Conservation (phyloP, 2,797 vertebrate genomes). For the Xyrichtys novacula region DNA sequence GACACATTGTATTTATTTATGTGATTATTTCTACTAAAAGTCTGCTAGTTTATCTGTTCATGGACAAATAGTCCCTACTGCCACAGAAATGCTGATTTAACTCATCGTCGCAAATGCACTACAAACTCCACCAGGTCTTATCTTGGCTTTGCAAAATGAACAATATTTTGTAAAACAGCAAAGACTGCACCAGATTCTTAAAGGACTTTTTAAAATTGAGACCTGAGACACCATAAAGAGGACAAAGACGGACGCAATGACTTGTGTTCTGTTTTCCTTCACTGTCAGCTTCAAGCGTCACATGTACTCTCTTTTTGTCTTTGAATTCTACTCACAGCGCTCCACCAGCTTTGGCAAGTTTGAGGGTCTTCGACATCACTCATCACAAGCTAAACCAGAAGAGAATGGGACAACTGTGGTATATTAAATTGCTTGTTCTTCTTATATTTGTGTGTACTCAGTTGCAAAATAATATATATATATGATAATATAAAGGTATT, state of each 20-base stretch:
- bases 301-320: conserved; percentile 15
- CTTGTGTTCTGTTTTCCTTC: conserved; percentile 6
- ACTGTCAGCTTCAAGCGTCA: background rate
- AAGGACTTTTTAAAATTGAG: background rate
- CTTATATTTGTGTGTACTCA: background rate
- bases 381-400: conserved; percentile 79
- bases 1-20: conserved; percentile 3
- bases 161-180: background rate
- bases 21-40: background rate
- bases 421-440: conserved; percentile 41
- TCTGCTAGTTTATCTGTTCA: background rate
- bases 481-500: background rate
- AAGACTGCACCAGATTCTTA: conserved; percentile 1
- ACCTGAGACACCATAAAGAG: conserved; percentile 7
- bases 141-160: no score
- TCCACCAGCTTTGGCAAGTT: conserved; percentile 96
- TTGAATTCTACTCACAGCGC: conserved; percentile 82
- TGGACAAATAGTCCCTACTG: background rate
- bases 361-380: conserved; percentile 89
- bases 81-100: background rate
- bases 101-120: background rate
- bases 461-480: no score
- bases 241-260: background rate
- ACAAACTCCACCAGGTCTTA: background rate
- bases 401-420: conserved; percentile 80